Evolutionary conservation across 2,797 vertebrate species (phyloP), one percentile per base, ranked within the genome.

Genomic region (Novumbra hubbsi): DNA sequence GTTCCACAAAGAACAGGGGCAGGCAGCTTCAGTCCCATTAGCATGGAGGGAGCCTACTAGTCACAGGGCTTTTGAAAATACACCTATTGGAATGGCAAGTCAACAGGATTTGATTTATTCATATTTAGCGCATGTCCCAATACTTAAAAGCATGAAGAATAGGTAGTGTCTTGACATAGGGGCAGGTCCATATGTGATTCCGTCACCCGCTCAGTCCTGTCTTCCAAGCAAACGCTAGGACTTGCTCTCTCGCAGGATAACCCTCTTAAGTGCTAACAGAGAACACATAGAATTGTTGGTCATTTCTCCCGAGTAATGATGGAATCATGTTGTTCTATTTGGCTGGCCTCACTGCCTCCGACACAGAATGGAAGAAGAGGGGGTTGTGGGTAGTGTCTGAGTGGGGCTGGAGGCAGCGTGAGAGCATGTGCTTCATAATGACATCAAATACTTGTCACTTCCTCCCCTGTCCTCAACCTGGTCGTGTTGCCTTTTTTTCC

Each of bases 301-400:
- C 34, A 24, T 62, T 4, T 71, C 34, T 27, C 28, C 16, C 32
- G 68, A 70, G 68, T 70, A 70, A 70, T 70, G 68, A 41, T 52
- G n/a, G 48, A 50, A 69, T 49, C 48, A 50, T 49, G 48, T 69
- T 50, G 48, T 69, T 27, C 24, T 27, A 27, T 69, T 45, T 50
- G 49, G 68, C 24, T 50, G 21, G 68, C 45, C 45, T 27, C 38
- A 32, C 63, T 30, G 30, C 63, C 30, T 21, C 55, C 11, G 15
- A 65, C 63, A 32, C 48, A 69, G 68, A 69, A 48, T 41, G 21
- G 63, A 30, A 65, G 30, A 32, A 34, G 63, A 65, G 63, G 30
- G 63, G 63, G 63, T 65, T 65, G 17, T 65, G 30, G 30, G 63
- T 34, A 65, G 55, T n/a, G 55, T 2, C 27, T 19, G 32, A 49